Evolutionary conservation across 1,140 invertebrate genomes (phyloP).

Genomic region (Venturia canescens): DNA sequence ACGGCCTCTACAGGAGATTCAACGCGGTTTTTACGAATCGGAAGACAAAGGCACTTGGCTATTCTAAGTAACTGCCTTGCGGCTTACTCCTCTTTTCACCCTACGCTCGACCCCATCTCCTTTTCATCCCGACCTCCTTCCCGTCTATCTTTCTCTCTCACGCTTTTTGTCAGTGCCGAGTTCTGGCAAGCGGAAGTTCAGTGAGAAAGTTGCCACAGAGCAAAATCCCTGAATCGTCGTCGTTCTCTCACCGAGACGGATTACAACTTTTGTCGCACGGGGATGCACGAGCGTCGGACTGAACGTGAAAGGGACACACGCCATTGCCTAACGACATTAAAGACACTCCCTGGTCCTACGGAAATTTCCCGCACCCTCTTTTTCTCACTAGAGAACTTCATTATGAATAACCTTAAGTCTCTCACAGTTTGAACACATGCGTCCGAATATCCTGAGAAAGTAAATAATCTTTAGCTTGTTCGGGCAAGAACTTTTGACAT

Average conservation of each 20-base stretch:
- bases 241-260: slow-evolving; percentile 60
- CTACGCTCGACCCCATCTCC: neutral
- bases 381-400: neutral
- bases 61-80: slow-evolving; percentile 59
- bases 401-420: neutral
- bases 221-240: slow-evolving; percentile 63
- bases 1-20: neutral
- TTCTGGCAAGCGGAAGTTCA: slow-evolving; percentile 60
- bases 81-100: slow-evolving; percentile 52
- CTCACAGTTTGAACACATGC: neutral
- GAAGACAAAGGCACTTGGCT: slow-evolving; percentile 59
- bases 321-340: slow-evolving; percentile 20
- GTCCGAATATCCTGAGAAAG: neutral
- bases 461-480: neutral
- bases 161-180: slow-evolving; percentile 33
- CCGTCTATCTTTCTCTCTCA: neutral
- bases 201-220: slow-evolving; percentile 62
- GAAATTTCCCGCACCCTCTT: neutral
- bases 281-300: slow-evolving; percentile 52
- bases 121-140: slow-evolving; percentile 9
- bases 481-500: neutral
- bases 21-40: slow-evolving; percentile 33
- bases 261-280: slow-evolving; percentile 64
- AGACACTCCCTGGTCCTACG: neutral
- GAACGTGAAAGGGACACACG: slow-evolving; percentile 15